phyloP scores from a whole-genome alignment of 2,888 invertebrate genomes.

The Melitaea athalia region DNA sequence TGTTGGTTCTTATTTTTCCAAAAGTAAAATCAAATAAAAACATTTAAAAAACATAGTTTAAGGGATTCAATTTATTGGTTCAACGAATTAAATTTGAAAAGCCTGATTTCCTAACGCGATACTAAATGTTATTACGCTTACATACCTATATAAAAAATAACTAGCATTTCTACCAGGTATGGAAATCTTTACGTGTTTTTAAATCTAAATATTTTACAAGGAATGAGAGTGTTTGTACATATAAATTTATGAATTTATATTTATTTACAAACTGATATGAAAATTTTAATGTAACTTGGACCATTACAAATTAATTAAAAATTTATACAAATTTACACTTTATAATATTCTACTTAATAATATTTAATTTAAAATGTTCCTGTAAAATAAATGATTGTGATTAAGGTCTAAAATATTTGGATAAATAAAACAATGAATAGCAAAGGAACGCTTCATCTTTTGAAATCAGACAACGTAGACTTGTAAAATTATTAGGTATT shows the following conservation, averaged over 20 bases:
- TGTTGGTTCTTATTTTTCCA: no score
- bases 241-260: neutral
- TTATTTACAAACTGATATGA: conserved; percentile 4
- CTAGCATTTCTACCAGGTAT: neutral
- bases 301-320: conserved; percentile 30
- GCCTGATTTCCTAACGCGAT: neutral
- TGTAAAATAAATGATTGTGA: neutral
- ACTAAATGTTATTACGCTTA: neutral
- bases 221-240: neutral
- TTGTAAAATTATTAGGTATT: neutral
- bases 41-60: neutral
- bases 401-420: neutral
- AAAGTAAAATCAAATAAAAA: neutral
- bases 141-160: neutral
- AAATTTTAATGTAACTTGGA: conserved; percentile 31
- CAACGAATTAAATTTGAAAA: no score
- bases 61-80: no score
- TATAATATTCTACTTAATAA: neutral
- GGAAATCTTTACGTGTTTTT: neutral
- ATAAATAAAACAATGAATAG: neutral
- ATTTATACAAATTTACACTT: conserved; percentile 18
- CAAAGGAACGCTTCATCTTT: neutral
- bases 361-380: neutral
- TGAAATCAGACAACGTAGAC: neutral
- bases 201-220: neutral